Conservation (phyloP, 2,888 invertebrate genomes). For the Synergus laeviventris region DNA sequence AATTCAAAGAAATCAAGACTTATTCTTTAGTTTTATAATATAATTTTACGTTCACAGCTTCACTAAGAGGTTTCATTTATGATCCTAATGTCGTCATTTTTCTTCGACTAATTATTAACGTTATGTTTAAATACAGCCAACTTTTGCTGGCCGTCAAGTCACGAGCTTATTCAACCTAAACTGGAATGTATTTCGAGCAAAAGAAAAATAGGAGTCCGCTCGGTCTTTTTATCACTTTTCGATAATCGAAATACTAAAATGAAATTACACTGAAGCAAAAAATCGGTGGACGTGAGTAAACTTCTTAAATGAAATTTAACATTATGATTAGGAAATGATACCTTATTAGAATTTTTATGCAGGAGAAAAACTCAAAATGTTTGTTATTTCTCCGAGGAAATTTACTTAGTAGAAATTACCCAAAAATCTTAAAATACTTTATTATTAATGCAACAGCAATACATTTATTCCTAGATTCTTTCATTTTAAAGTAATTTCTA, state of each 20-base stretch:
- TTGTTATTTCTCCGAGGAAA: not conserved
- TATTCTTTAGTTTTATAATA: not conserved
- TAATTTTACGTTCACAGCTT: constrained; percentile 13
- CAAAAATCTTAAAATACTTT: not conserved
- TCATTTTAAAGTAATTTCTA: not conserved
- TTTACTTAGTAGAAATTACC: not conserved
- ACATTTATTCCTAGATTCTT: too few relatives aligned
- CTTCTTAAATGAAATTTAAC: not conserved
- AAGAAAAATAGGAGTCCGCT: constrained; percentile 42
- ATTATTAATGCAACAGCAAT: too few relatives aligned
- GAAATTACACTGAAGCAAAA: constrained; percentile 47
- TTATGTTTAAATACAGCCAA: constrained; percentile 12
- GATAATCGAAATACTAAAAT: constrained; percentile 58
- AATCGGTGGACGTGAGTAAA: constrained; percentile 2
- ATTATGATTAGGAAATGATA: not conserved
- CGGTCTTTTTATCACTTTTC: constrained; percentile 30
- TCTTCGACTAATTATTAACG: constrained; percentile 21
- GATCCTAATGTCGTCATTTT: not conserved
- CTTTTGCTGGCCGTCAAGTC: constrained; percentile 41
- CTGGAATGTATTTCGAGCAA: constrained; percentile 48
- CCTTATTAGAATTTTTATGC: too few relatives aligned
- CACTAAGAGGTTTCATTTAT: constrained; percentile 3
- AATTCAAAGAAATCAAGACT: not conserved
- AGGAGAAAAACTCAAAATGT: not conserved
- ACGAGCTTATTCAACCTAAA: constrained; percentile 44